Conservation (phyloP, 2,797 vertebrate species). For the Borostomias antarcticus region DNA sequence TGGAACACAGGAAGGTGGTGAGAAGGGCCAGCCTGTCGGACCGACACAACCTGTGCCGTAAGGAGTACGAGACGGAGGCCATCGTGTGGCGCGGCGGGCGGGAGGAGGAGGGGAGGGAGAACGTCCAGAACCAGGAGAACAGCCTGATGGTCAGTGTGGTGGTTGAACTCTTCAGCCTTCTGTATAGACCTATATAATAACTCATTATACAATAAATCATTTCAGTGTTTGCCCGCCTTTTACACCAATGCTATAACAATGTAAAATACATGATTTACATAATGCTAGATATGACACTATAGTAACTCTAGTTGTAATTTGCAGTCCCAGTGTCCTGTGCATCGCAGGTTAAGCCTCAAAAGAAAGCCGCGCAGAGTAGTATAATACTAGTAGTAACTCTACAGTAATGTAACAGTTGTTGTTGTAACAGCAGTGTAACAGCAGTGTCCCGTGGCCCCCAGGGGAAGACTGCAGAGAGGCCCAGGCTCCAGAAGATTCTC, state of each 20-base stretch:
- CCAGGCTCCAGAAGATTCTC: constrained; percentile 63
- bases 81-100: constrained; percentile 91
- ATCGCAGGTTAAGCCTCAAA: too few species aligned
- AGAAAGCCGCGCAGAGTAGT: too few species aligned
- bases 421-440: constrained; percentile 21
- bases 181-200: too few species aligned
- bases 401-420: neutral
- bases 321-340: too few species aligned
- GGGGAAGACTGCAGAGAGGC: constrained; percentile 79
- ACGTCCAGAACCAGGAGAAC: constrained; percentile 83
- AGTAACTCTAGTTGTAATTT: too few species aligned
- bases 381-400: neutral
- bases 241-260: too few species aligned
- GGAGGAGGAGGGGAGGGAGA: constrained; percentile 63
- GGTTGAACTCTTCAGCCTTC: neutral
- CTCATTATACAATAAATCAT: too few species aligned
- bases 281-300: too few species aligned
- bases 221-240: too few species aligned
- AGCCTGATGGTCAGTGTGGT: constrained; percentile 75
- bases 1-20: constrained; percentile 89
- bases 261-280: too few species aligned
- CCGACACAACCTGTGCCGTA: constrained; percentile 92
- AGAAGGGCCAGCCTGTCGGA: constrained; percentile 94
- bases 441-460: constrained; percentile 55
- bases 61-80: constrained; percentile 96